phyloP scores from a whole-genome alignment of 2,113 vertebrate species.

The Terrapene triunguis region DNA sequence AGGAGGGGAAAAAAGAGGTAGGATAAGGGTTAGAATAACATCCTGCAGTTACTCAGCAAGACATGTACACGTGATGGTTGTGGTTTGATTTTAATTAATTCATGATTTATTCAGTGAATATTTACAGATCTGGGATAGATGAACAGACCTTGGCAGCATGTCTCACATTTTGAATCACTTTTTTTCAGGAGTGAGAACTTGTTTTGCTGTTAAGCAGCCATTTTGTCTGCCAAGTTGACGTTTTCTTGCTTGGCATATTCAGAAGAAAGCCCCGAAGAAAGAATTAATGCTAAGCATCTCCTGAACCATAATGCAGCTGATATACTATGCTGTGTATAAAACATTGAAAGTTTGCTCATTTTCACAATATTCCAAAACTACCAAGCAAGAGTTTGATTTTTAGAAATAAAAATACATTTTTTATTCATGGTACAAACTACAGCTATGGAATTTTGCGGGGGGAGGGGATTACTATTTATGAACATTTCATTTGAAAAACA shows the following conservation, averaged over 20 bases:
- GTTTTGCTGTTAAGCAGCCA: background rate
- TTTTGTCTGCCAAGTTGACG: background rate
- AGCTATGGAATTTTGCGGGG: background rate
- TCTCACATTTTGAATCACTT: background rate
- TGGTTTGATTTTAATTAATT: background rate
- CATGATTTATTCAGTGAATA: background rate
- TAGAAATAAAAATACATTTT: background rate
- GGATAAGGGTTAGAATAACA: background rate
- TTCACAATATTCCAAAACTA: background rate
- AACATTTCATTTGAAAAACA: accelerated
- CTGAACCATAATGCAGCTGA: background rate
- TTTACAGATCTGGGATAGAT: background rate
- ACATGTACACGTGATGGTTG: background rate
- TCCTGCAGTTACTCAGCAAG: background rate
- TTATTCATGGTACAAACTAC: background rate
- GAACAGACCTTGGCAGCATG: background rate
- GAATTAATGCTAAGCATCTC: background rate
- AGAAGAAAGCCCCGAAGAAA: background rate
- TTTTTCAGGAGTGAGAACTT: background rate
- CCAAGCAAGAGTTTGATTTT: background rate
- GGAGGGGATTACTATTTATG: background rate
- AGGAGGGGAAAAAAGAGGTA: background rate
- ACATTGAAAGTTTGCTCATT: background rate
- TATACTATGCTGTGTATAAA: background rate
- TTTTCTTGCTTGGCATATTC: background rate